Base-by-base conservation (phyloP, 2,113 vertebrate species). In the Mugil cephalus region DNA sequence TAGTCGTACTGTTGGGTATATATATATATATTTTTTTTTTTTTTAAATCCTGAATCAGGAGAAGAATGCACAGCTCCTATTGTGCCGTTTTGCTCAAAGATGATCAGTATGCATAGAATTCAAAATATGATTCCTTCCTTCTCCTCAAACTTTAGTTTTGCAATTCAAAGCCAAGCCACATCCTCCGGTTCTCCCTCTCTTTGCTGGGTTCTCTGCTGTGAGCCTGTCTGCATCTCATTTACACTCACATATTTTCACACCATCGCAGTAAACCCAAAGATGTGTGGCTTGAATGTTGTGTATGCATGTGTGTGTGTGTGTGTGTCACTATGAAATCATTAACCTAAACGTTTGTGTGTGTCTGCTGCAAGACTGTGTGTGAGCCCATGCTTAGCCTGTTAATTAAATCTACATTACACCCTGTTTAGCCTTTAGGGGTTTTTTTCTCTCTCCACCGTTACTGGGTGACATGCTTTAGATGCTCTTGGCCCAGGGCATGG, bases 221-320 rank as follows among this genome's bases (percentile, higher is more conserved):
- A 87, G 80, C 73, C 88, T 90, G 92, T 88, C 92, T 93, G 91
- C 86, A 91, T 92, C 93, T 93, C 91, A 93, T 93, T 92, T 91
- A 86, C 91, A 87, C 89, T 87, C 89, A 82, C 88, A 89, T 89
- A 79, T 87, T 90, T 93, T 86, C 85, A 88, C 89, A 91, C 89
- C 70, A 64, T 69, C 1, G 54, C 66, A 73, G 68, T 55, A 54
- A 79, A 82, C 82, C 69, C 60, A 34, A 60, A 48, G 83, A 82
- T 79, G 82, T 88, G 87, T 81, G 86, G 73, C 34, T 79, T 52
- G 13, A 56, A 40, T 50, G 21, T 17, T 65, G 47, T 70, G 69
- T 53, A 56, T 52, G 59, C 43, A 21, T 36, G 13, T 35, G 34
- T 70, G 45, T 63, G 47, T 46, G 51, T 71, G 45, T 43, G 62